Base-by-base conservation (phyloP, 2,888 invertebrate genomes). In the Philereme transversata region DNA sequence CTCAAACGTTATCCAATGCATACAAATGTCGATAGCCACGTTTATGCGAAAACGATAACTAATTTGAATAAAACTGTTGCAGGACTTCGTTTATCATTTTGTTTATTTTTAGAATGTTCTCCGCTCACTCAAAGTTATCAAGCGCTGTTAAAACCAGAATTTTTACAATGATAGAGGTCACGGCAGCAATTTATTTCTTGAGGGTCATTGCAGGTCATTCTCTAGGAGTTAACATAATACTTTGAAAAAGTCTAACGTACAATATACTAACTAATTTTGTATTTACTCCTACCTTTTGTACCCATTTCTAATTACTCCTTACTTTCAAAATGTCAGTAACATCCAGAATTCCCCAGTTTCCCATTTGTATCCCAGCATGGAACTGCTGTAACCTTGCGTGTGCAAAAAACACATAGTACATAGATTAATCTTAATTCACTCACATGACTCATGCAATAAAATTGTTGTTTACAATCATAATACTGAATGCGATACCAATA, bases 381-480 rank as follows among this genome's bases (percentile, higher is more conserved):
- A 11, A 51, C 52, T 54, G 47, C 22, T 22, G 22, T 53, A 52
- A 54, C 47, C 51, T 60, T 46, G 61, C 64, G 62, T 62, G 51
- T 65, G 62, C 61, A 65, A 59, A 66, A 66, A 66, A 62, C 64
- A 9, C 9, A 34, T 22, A 22, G 22, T 34, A 45, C 38, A 57
- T 49, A 63, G 48, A 63, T 60, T 64, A 54, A 55, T 68, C 57
- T 57, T 69, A 64, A 69, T 69, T 67, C 64, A 43, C 58, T 64
- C 51, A 40, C 54, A 67, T 70, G 69, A 71, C 48, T 68, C 64
- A 67, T 45, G 54, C 63, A 64, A 66, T 67, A 65, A 63, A 57
- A 60, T 49, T 60, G 57, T 67, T 67, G 71, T 68, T 69, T 67
- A 69, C 64, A 65, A 67, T 67, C 60, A 60, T 64, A 62, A 57